Percentiles rank a stretch among this genome's conserved stretches.
These are phyloP conservation scores for Unio delphinus DNA, from an alignment of 2,888 invertebrate genomes.

Conservation along the genomic window DNA sequence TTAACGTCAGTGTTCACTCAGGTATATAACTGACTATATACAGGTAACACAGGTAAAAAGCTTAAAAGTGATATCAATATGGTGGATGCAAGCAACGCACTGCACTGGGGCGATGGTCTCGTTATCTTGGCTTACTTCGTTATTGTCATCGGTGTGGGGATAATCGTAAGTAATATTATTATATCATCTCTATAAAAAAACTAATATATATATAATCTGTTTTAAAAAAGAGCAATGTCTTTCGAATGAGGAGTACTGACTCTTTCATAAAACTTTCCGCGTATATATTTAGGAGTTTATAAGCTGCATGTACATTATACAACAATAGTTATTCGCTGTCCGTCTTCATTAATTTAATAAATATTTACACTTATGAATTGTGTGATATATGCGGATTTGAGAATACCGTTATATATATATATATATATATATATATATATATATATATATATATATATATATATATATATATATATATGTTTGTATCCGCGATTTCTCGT, in stretches of 20 bases:
- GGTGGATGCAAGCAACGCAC: constrained; percentile 4
- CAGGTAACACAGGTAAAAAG: neutral
- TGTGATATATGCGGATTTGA: too few species aligned
- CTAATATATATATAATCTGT: neutral
- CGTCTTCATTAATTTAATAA: neutral
- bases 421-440: too few species aligned
- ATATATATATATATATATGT: too few species aligned
- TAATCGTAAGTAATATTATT: constrained; percentile 34
- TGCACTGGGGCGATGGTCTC: constrained; percentile 48
- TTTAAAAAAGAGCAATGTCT: neutral
- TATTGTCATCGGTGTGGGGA: constrained; percentile 45
- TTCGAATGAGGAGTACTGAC: too few species aligned
- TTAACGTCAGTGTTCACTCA: too few species aligned
- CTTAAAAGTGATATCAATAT: neutral
- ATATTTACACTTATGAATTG: too few species aligned
- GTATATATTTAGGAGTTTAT: too few species aligned
- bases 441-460: too few species aligned
- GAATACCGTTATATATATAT: too few species aligned
- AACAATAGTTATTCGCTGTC: neutral
- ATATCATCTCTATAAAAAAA: neutral
- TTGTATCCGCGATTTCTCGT: neutral
- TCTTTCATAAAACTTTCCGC: too few species aligned
- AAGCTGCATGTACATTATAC: too few species aligned
- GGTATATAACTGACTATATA: too few species aligned
- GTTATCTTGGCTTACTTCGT: constrained; percentile 50